These are phyloP conservation scores for Pachyseris speciosa DNA, from an alignment of 64 coral and sea anemone species.

Conservation along the genomic window DNA sequence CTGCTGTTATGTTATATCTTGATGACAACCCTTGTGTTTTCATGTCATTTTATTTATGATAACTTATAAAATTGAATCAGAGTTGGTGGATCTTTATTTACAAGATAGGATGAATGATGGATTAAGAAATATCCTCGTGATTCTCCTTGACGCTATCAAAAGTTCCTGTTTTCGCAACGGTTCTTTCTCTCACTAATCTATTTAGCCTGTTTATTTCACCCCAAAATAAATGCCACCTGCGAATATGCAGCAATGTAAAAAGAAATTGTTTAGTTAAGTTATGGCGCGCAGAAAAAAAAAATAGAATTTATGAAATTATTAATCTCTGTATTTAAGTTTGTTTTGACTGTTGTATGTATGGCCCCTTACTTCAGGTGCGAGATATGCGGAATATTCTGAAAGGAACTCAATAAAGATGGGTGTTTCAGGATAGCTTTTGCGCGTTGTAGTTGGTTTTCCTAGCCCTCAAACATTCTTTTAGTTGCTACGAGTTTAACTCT, in stretches of 20 bases:
- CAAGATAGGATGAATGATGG: constrained; percentile 33
- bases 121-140: neutral
- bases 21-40: constrained; percentile 23
- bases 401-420: constrained; percentile 42
- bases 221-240: neutral
- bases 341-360: constrained; percentile 25
- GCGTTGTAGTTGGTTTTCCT: constrained; percentile 8
- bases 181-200: constrained; percentile 3
- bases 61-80: constrained; percentile 33
- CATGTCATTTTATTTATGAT: constrained; percentile 31
- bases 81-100: constrained; percentile 30
- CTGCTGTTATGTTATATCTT: neutral
- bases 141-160: constrained; percentile 5
- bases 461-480: constrained; percentile 6
- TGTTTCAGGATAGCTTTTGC: constrained; percentile 47
- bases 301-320: constrained; percentile 45
- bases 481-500: neutral
- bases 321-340: constrained; percentile 57
- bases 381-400: constrained; percentile 22
- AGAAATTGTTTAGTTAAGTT: constrained; percentile 53
- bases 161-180: neutral
- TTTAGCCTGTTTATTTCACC: constrained; percentile 3
- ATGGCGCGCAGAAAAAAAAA: constrained; percentile 40
- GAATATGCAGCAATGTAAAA: constrained; percentile 43
- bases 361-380: constrained; percentile 18